Evolutionary conservation across 2,888 invertebrate genomes (phyloP).

Genomic region (Eristalinus aeneus): DNA sequence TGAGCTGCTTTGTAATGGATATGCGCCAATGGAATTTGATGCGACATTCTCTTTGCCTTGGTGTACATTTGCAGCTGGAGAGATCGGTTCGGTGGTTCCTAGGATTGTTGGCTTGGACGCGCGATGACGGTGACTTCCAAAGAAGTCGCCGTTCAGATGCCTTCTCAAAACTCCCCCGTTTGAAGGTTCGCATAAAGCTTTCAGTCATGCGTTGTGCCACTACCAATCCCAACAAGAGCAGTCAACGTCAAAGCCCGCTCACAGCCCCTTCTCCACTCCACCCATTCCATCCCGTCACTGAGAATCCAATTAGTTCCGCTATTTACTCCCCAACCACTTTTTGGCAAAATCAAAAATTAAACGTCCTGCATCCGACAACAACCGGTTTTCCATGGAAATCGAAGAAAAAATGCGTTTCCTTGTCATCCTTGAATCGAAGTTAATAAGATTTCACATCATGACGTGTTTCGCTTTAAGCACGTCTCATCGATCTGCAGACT

Average conservation of each 20-base stretch:
- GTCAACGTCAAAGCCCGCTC: background rate
- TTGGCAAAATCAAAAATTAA: background rate
- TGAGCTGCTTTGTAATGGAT: slow-evolving; percentile 3
- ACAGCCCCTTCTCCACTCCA: background rate
- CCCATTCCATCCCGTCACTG: background rate
- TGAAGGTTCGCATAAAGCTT: too few species aligned
- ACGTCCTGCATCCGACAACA: background rate
- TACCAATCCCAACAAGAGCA: too few species aligned
- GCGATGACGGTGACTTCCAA: too few species aligned
- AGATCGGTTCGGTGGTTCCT: background rate
- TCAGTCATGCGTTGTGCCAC: too few species aligned
- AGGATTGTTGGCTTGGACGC: background rate
- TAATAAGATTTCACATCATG: slow-evolving; percentile 29
- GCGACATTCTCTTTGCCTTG: too few species aligned
- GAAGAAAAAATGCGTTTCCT: background rate
- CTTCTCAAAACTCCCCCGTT: too few species aligned
- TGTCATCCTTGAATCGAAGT: background rate
- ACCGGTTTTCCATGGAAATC: background rate
- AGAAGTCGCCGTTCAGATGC: too few species aligned
- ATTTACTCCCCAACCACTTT: background rate
- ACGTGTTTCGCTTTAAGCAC: slow-evolving; percentile 1
- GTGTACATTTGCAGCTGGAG: background rate
- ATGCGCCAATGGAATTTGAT: background rate
- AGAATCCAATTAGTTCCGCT: background rate
- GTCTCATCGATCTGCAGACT: background rate